Base-by-base conservation (phyloP, 2,888 invertebrate species). In the Oscheius sp. region DNA sequence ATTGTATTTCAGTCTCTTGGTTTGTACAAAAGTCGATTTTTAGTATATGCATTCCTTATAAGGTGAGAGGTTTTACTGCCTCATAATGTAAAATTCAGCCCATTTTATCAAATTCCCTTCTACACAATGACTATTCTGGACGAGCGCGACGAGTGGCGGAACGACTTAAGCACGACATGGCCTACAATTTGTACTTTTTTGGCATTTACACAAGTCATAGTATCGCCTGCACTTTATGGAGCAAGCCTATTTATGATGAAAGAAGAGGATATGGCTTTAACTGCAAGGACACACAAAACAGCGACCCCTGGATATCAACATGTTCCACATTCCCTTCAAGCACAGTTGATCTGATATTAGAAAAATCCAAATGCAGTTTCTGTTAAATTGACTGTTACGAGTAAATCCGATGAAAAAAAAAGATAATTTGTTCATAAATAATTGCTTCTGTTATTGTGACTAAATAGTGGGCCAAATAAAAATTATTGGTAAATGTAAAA, bases 251-350 rank as follows among this genome's bases (percentile, higher is more conserved):
- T 87, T 69, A 82, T 88, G 52, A 88, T 88, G 78, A 88, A 88
- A 66, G 88, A 88, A 71, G 88, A 88, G 72, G 88, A 88, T 76
- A 88, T 88, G 86, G 86, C 86, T 12, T 72, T 88, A 55, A 86
- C 85, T 0, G 87, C 86, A 7, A 66, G 88, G 13, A 86, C 87
- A 1, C 86, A 86, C 53, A 72, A 72, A 43, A 69, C 25, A 13
- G 75, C 76, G 1, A 76, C 76, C 0, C 77, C 78, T 1, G 76
- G 77, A 6, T 81, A 81, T 69, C 81, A 81, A 46, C 81, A 81
- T 43, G 79, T 81, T 9, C 79, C 77, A 21, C 68, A 64, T 25
- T n/a, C 59, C 18, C 75, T 78, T 63, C 83, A 83, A 68, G 83
- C 83, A 9, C 83, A 83, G 52, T 70, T 84, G 16, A 84, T 84